phyloP scores from a whole-genome alignment of 2,888 invertebrate species.

The Aporophyla lueneburgensis region DNA sequence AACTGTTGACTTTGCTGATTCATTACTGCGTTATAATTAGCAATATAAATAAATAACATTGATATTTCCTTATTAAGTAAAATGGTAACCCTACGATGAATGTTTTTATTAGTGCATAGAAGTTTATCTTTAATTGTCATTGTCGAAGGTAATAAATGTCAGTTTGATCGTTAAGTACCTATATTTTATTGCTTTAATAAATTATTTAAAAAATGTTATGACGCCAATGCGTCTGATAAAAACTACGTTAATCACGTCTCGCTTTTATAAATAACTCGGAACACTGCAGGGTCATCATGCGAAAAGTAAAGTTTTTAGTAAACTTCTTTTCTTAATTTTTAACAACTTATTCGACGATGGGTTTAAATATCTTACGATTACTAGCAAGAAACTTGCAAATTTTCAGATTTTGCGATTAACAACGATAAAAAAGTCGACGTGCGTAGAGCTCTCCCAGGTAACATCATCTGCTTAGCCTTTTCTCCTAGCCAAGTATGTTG shows the following conservation, averaged over 20 bases:
- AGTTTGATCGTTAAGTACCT: constrained; percentile 2
- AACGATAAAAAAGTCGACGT: not conserved
- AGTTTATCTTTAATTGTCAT: constrained; percentile 24
- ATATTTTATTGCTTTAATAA: constrained; percentile 7
- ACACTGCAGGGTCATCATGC: not conserved
- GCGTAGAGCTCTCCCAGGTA: not conserved
- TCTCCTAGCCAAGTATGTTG: too few species aligned
- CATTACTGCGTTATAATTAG: constrained; percentile 30
- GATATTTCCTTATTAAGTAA: constrained; percentile 16
- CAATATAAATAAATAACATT: constrained; percentile 10
- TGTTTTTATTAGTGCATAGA: constrained; percentile 13
- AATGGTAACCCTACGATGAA: constrained; percentile 1
- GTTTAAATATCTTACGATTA: not conserved
- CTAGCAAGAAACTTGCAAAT: not conserved
- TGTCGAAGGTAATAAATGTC: constrained; percentile 14
- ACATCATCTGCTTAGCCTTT: too few species aligned
- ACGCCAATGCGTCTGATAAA: not conserved
- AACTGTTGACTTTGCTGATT: constrained; percentile 26
- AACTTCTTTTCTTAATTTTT: not conserved
- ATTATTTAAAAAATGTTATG: not conserved
- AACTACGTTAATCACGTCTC: not conserved
- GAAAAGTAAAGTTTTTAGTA: not conserved
- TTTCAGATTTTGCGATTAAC: not conserved
- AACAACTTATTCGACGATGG: not conserved
- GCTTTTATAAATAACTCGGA: not conserved